Evolutionary conservation across 2,113 vertebrate species (phyloP).

Genomic region (Uria lomvia): DNA sequence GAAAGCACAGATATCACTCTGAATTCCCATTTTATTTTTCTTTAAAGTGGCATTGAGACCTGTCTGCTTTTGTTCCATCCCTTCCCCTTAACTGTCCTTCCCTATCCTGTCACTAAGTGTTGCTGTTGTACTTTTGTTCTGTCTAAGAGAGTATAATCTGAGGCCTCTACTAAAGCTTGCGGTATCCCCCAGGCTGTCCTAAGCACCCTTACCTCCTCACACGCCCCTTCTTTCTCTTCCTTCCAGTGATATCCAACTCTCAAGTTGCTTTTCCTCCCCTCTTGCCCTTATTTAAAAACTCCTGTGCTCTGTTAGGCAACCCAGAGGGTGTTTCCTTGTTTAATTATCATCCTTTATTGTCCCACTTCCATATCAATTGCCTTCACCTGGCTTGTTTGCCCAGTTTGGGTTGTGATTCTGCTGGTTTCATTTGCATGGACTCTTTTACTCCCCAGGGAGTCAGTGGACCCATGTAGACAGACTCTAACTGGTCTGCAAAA

Average conservation of each 20-base stretch:
- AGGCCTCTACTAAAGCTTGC: background rate
- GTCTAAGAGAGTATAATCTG: background rate
- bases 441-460: background rate
- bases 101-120: conserved; percentile 35
- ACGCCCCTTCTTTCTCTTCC: background rate
- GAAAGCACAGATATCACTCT: background rate
- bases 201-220: background rate
- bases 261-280: background rate
- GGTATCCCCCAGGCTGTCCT: background rate
- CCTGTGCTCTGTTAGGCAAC: background rate
- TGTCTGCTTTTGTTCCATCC: background rate
- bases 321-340: background rate
- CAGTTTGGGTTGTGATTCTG: background rate
- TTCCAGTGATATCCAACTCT: background rate
- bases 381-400: background rate
- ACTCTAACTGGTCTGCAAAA: background rate
- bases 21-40: background rate
- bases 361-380: background rate
- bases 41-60: background rate
- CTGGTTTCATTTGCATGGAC: background rate
- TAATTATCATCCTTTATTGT: background rate
- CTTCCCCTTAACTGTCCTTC: conserved; percentile 8
- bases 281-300: background rate
- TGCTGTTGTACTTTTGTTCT: conserved; percentile 45
- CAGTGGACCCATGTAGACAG: background rate